A percentile compares a stretch with the other conserved stretches of the same genome.
These are phyloP conservation scores for Phyto melanocephala DNA, from an alignment of 2,888 invertebrate genomes.

Conservation along the genomic window DNA sequence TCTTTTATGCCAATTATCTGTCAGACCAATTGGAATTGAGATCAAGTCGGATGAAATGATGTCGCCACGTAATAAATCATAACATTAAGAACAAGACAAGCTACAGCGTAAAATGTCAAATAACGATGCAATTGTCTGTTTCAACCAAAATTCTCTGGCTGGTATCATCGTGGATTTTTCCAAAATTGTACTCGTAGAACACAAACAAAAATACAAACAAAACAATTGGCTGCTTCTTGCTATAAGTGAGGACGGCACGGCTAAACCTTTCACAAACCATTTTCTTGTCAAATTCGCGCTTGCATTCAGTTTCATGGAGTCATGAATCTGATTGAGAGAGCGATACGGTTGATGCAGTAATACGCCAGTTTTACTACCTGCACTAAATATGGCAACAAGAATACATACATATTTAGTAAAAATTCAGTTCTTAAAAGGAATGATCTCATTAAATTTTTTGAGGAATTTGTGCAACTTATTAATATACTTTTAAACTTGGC, in stretches of 20 bases:
- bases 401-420: not conserved
- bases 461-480: no score
- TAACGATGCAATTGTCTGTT: conserved; percentile 33
- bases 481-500: no score
- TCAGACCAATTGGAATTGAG: conserved; percentile 44
- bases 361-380: conserved; percentile 39
- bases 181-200: no score
- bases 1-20: not conserved
- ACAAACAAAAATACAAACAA: no score
- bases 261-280: conserved; percentile 68
- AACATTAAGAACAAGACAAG: conserved; percentile 56
- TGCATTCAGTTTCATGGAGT: conserved; percentile 18
- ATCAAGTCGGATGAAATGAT: conserved; percentile 18
- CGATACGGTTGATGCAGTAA: conserved; percentile 3
- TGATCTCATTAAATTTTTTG: not conserved
- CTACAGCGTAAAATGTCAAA: conserved; percentile 55
- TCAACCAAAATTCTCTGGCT: conserved; percentile 29
- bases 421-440: not conserved
- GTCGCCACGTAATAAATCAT: conserved; percentile 65
- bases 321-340: conserved; percentile 12
- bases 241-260: not conserved
- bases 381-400: conserved; percentile 19
- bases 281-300: conserved; percentile 13
- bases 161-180: not conserved
- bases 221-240: not conserved